A percentile compares a stretch with the other conserved stretches of the same genome.
Conservation (phyloP, 2,113 vertebrate genomes). For the Stercorarius parasiticus region DNA sequence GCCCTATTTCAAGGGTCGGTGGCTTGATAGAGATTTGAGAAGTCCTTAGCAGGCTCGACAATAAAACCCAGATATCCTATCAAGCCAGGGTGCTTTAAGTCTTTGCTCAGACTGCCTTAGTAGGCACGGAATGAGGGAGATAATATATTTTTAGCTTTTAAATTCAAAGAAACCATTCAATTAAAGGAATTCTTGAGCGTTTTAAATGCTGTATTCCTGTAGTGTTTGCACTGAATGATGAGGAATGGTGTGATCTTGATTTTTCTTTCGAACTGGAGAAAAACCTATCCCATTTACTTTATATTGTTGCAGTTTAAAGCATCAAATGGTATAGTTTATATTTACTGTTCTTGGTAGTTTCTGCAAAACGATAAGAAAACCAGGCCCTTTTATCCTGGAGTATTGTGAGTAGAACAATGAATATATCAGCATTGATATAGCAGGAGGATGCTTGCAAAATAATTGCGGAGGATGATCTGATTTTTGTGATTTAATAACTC, state of each 20-base stretch:
- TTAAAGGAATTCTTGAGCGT: background rate
- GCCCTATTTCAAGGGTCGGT: background rate
- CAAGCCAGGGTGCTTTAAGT: slow-evolving; percentile 1
- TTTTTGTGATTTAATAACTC: background rate
- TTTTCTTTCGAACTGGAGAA: background rate
- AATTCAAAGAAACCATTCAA: background rate
- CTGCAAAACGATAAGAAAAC: background rate
- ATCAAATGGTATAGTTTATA: background rate
- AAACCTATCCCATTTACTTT: background rate
- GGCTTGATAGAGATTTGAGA: background rate
- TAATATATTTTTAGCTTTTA: background rate
- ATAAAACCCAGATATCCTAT: background rate
- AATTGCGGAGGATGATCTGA: background rate
- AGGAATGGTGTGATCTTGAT: background rate
- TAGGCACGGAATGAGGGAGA: background rate
- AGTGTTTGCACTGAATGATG: background rate
- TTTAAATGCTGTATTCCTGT: background rate
- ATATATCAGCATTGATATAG: background rate
- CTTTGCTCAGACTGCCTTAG: slow-evolving; percentile 10
- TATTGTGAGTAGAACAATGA: background rate
- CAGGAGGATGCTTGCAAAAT: background rate
- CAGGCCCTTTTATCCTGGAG: background rate
- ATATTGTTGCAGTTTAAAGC: background rate
- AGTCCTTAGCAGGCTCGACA: background rate
- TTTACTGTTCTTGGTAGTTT: background rate